Evolutionary conservation across 1,140 invertebrate genomes (phyloP), one percentile per base, ranked within the genome.

Genomic region (Holcopasites calliopsidis): DNA sequence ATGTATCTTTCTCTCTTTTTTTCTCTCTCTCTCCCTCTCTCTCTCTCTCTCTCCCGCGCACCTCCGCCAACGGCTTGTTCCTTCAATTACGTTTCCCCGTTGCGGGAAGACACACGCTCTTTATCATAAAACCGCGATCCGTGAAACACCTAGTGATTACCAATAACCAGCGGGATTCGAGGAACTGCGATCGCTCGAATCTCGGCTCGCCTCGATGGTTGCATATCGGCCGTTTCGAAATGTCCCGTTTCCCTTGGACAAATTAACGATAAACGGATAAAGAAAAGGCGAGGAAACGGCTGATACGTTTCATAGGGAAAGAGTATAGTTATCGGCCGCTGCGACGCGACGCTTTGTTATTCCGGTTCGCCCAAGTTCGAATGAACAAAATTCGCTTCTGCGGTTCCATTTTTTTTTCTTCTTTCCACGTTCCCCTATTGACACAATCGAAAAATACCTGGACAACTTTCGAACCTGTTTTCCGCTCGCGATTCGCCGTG

Each of bases 121-220:
- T 70, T 61, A 70, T 44, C 57, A 33, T 7, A 31, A 49, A 71
- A 71, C 54, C 26, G 47, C 58, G 52, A 72, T 61, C 44, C 57
- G 33, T 33, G 33, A 57, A 38, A 40, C 58, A 31, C 23, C n/a
- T 31, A 21, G 21, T 18, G 44, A 40, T 72, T 72, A 72, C 44
- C 28, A 50, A 72, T 64, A 18, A 21, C 58, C 13, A n/a, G n/a
- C n/a, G n/a, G n/a, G 13, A 72, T 72, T 72, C 69, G 49, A 35
- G 1, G 58, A 72, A 72, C 13, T 50, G 23, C 16, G 33, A 71
- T 62, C 57, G 42, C 23, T 16, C 8, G 4, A 38, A 47, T 21
- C 21, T 18, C 10, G 10, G 28, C 18, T 3, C 23, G 44, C 18
- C 31, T 50, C 23, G 57, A 64, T 72, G n/a, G n/a, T n/a, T 72